These are phyloP conservation scores for roundworm (Caenorhabditis elegans) DNA, from an alignment of 1,140 invertebrate genomes.

Conservation along the genomic window DNA sequence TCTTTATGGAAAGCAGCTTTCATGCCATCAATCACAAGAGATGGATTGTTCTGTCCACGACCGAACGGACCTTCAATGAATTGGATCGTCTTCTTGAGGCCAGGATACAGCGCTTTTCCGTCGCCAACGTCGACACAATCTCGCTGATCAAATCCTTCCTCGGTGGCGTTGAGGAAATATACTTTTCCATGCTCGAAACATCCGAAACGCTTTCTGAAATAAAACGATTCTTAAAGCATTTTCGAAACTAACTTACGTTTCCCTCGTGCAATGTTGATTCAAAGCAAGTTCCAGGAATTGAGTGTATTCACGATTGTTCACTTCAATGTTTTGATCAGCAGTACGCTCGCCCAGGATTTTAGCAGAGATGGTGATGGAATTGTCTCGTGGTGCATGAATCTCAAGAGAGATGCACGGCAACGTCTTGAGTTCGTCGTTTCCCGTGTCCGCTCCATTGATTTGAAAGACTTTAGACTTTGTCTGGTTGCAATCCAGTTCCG, in stretches of 20 bases:
- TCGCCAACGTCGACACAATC: constrained; percentile 42
- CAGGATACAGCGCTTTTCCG: constrained; percentile 39
- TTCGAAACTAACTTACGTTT: constrained; percentile 33
- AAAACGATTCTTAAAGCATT: background rate
- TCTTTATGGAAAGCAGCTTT: constrained; percentile 45
- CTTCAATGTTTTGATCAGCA: background rate
- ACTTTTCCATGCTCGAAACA: constrained; percentile 38
- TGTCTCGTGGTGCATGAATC: background rate
- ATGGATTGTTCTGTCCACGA: constrained; percentile 34
- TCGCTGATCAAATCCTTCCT: constrained; percentile 34
- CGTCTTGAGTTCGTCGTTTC: background rate
- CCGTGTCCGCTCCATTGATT: background rate
- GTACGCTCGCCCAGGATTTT: background rate
- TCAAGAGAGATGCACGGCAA: background rate
- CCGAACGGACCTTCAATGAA: constrained; percentile 43
- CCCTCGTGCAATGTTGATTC: constrained; percentile 24
- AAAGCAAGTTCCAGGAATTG: constrained; percentile 43
- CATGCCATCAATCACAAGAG: constrained; percentile 39
- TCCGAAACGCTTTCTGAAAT: constrained; percentile 29
- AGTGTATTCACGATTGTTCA: background rate
- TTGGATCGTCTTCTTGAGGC: constrained; percentile 31
- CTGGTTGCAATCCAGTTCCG: background rate
- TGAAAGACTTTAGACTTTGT: background rate
- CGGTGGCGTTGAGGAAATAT: background rate
- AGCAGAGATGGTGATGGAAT: background rate